Conservation (phyloP, 2,797 vertebrate species). For the Chaetophractus vellerosus region DNA sequence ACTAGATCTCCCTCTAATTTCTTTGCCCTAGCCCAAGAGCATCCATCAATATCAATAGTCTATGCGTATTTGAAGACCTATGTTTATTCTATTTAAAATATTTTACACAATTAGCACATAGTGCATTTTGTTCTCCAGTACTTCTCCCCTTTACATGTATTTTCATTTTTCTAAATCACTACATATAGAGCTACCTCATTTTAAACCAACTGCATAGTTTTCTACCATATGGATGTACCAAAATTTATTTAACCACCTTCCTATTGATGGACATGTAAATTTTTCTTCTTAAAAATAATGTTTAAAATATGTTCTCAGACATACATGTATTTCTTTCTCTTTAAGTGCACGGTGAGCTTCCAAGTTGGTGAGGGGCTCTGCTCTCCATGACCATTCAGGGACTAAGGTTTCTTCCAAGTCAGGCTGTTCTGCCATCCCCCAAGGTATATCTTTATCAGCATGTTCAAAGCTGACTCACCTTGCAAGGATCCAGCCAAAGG, state of each 20-base stretch:
- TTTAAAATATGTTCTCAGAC: background rate
- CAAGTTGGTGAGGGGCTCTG: background rate
- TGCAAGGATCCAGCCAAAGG: background rate
- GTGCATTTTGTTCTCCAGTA: background rate
- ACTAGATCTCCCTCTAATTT: background rate
- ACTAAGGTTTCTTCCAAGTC: background rate
- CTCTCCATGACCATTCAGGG: background rate
- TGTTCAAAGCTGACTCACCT: background rate
- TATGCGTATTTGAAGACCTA: background rate
- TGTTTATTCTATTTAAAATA: background rate
- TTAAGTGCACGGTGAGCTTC: background rate
- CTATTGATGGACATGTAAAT: background rate
- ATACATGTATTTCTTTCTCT: background rate
- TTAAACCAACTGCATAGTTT: background rate
- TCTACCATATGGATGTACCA: background rate
- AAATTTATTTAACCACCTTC: background rate
- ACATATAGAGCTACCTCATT: too few relatives aligned
- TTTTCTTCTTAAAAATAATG: background rate
- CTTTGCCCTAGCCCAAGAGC: background rate
- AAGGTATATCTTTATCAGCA: background rate
- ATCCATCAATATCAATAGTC: background rate
- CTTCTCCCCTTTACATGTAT: background rate
- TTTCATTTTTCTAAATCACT: background rate
- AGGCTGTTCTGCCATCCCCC: background rate
- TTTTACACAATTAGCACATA: background rate